Base-by-base conservation (phyloP, 2,888 invertebrate species). In the Macropis europaea region DNA sequence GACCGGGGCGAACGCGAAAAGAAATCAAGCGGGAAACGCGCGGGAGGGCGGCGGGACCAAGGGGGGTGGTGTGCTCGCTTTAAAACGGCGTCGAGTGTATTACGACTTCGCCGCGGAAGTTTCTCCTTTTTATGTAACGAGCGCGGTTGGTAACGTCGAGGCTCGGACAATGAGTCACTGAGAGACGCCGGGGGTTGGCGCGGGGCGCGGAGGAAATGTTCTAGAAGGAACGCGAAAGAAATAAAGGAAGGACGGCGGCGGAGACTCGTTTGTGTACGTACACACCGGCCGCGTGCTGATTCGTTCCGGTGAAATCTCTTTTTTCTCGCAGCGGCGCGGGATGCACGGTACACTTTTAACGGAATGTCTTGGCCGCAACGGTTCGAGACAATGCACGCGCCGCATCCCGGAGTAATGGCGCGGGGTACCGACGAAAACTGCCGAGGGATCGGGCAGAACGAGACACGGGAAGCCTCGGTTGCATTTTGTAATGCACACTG, bases 91-190 rank as follows among this genome's bases (percentile, higher is more conserved):
- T 26, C 73, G 81, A 80, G 78, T 78, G 59, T 71, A 78, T 73
- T 72, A 73, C 66, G 72, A 62, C 63, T 81, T 78, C 60, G 71
- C 43, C 48, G 62, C 59, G 36, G 56, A 64, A 70, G 32, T 59
- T 69, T 53, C 42, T 59, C 56, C 69, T 69, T 67, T 80, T 75
- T 73, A 50, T 69, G 61, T 77, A 75, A 81, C 75, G 81, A 72
- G 60, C 54, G 17, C 72, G 60, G 77, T 70, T 75, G 72, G 67
- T 70, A 69, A 74, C 63, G 53, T 43, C 66, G 77, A 63, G 70
- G 64, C 77, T 80, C 19, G 74, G 74, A 74, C 79, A 77, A 79
- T 80, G 80, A 74, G 64, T 68, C 73, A 62, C 59, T 45, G 62
- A 54, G 56, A 67, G 72, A 64, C 19, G 59, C 60, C 43, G 50